Base-by-base conservation (phyloP, 2,888 invertebrate species). In the Antheraea yamamai region DNA sequence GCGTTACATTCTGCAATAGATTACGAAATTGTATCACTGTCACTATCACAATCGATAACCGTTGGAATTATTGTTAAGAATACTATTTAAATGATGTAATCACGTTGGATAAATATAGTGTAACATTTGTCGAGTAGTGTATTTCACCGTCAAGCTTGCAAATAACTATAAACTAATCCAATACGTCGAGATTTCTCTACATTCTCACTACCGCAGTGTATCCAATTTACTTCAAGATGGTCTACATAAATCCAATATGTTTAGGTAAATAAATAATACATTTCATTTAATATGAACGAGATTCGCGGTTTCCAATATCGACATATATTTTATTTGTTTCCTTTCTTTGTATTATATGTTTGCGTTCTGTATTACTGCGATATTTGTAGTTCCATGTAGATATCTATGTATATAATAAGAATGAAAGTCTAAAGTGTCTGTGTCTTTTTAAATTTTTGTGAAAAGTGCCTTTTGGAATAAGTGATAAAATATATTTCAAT, bases 201-300 rank as follows among this genome's bases (percentile, higher is more conserved):
- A 66, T 66, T 30, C 30, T 4, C 64, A 66, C 64, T 20, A 66
- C 30, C 64, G 64, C 64, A 70, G 20, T 47, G 12, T 70, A 70
- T 70, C 70, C 39, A 70, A 70, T 70, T 39, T 70, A 70, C 39
- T 39, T 66, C 35, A 39, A 70, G 12, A 70, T 39, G 23, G 64
- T 70, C 39, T 12, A 70, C 70, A 70, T 39, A 70, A 70, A 70
- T 70, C 39, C 70, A 39, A 70, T 70, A 39, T 70, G n/a, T 39
- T 35, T 70, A 39, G 39, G 70, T 70, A 70, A 70, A 66, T 66
- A 66, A 70, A 70, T 70, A 70, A 70, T 39, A 70, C 35, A 39
- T 70, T 70, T 39, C 39, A 70, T 70, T 70, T 70, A 70, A 20
- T 70, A 70, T 39, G 70, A n/a, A 70, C 35, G 39, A 39, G 70